These are phyloP conservation scores for Jaculus jaculus DNA, from an alignment of 2,113 vertebrate genomes.

Conservation along the genomic window DNA sequence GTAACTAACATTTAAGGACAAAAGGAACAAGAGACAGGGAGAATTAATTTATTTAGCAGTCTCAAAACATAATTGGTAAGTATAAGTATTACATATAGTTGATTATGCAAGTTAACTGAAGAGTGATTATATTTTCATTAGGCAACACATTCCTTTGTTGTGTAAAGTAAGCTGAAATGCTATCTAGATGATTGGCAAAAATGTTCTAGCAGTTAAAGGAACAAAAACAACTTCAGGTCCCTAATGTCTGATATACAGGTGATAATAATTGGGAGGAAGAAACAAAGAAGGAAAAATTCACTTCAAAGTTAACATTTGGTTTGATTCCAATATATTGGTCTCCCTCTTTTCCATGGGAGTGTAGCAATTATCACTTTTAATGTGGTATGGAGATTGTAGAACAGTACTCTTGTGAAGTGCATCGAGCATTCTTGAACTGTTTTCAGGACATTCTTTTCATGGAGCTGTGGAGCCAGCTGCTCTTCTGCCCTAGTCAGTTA, in stretches of 20 bases:
- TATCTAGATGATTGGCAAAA: constrained; percentile 3
- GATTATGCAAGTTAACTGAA: neutral
- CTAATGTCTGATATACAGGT: constrained; percentile 13
- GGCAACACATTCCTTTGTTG: constrained; percentile 27
- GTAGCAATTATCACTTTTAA: constrained; percentile 83
- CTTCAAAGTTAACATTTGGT: constrained; percentile 55
- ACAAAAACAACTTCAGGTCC: neutral
- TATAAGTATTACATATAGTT: neutral
- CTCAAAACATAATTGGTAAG: constrained; percentile 27
- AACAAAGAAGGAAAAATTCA: constrained; percentile 41
- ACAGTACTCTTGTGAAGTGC: constrained; percentile 77
- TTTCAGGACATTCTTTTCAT: constrained; percentile 82
- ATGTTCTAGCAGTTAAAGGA: neutral
- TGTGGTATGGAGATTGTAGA: constrained; percentile 87
- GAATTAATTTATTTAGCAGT: neutral
- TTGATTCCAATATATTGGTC: constrained; percentile 73
- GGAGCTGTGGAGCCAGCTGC: constrained; percentile 81
- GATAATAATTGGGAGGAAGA: constrained; percentile 19
- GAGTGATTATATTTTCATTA: constrained; percentile 54
- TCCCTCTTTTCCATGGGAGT: constrained; percentile 82
- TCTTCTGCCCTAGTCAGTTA: constrained; percentile 76
- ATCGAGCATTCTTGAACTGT: constrained; percentile 85
- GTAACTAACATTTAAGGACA: neutral
- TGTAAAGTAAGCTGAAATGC: constrained; percentile 41
- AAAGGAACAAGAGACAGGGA: constrained; percentile 31